phyloP scores from a whole-genome alignment of 2,113 vertebrate genomes.

The Emydocephalus ijimae region DNA sequence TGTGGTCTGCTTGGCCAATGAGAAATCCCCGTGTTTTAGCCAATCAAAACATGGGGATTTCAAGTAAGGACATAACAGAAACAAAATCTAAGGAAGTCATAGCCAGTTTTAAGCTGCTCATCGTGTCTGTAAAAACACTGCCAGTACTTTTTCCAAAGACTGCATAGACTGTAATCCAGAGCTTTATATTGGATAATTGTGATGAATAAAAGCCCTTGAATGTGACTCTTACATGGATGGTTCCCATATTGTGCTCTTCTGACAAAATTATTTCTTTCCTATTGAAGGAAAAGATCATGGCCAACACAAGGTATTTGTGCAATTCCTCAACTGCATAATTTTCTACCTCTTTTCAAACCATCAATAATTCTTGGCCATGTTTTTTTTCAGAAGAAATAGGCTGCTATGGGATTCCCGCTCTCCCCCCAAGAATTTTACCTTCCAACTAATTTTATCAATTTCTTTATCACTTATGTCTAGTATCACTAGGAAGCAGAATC shows the following conservation, averaged over 20 bases:
- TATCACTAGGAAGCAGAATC: not conserved
- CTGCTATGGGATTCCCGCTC: not conserved
- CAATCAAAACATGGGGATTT: too few relatives aligned
- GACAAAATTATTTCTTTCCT: not conserved
- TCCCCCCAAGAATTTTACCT: not conserved
- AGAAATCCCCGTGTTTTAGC: too few relatives aligned
- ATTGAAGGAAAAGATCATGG: not conserved
- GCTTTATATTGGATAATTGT: not conserved
- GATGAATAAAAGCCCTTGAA: not conserved
- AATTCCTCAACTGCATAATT: rapidly evolving
- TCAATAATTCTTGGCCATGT: not conserved
- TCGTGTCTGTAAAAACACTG: not conserved
- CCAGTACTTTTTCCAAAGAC: not conserved
- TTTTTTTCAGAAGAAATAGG: not conserved
- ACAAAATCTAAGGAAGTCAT: not conserved
- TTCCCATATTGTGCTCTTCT: not conserved
- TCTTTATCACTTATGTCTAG: not conserved
- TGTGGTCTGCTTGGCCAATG: too few relatives aligned
- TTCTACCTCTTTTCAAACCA: not conserved
- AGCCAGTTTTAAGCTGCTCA: not conserved
- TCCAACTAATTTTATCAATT: not conserved
- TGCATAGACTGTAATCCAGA: not conserved
- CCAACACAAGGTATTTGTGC: not conserved
- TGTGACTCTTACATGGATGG: not conserved
- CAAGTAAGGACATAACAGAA: too few relatives aligned